phyloP scores from a whole-genome alignment of 2,797 vertebrate genomes.

The Lepidocolaptes lacrymiger region DNA sequence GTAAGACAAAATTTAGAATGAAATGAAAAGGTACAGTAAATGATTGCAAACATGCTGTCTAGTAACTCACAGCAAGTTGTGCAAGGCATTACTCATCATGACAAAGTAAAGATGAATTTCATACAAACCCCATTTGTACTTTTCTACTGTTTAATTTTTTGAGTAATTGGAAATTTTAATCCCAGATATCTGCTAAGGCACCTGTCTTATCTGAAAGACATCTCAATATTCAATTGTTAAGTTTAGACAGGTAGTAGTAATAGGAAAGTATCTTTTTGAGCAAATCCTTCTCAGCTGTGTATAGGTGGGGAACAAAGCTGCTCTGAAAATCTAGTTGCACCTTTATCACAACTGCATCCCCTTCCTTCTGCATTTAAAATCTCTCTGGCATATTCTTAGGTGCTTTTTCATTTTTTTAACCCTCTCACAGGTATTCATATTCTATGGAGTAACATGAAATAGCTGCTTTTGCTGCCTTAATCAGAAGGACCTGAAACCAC shows the following conservation, averaged over 20 bases:
- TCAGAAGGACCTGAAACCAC: background rate
- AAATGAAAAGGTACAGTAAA: background rate
- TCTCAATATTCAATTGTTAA: background rate
- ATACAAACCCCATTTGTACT: background rate
- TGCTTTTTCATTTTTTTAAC: background rate
- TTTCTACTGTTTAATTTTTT: background rate
- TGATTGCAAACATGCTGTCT: background rate
- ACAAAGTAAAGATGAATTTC: background rate
- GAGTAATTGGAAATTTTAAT: conserved; percentile 13
- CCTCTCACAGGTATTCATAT: background rate
- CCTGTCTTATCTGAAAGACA: background rate
- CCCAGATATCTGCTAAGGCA: background rate
- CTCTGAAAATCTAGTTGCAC: background rate
- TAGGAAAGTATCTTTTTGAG: background rate
- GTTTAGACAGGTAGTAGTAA: background rate
- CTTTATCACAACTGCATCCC: background rate
- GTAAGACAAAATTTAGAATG: background rate
- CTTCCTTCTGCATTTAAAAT: background rate
- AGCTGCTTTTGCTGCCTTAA: background rate
- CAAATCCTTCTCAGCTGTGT: background rate
- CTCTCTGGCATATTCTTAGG: background rate
- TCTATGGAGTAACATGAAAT: background rate
- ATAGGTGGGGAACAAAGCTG: background rate
- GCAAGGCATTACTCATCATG: background rate
- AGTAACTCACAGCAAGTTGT: background rate